These are phyloP conservation scores for Gymnodraco acuticeps DNA, from an alignment of 2,797 vertebrate genomes.

Conservation along the genomic window DNA sequence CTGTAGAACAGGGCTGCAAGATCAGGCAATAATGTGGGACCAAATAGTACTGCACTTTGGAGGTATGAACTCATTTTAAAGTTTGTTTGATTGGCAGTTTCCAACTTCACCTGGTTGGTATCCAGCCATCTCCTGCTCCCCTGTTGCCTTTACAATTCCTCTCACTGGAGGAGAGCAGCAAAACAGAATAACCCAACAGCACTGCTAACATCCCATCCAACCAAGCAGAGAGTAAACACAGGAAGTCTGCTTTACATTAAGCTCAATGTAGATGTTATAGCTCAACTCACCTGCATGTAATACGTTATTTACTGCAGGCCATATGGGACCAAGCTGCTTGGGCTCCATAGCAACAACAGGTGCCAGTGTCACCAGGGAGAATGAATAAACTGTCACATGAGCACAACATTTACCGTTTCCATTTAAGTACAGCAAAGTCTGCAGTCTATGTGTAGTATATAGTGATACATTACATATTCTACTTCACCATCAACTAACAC, in stretches of 20 bases:
- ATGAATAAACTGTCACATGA: conserved; percentile 4
- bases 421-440: conserved; percentile 1
- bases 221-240: conserved; percentile 8
- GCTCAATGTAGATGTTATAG: conserved; percentile 20
- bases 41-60: neutral
- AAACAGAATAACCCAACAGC: conserved; percentile 7
- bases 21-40: neutral
- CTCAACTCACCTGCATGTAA: conserved; percentile 32
- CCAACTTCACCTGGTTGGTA: conserved; percentile 3
- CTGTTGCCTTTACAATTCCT: conserved; percentile 7
- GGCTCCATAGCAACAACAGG: conserved; percentile 60
- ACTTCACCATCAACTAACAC: too few relatives aligned
- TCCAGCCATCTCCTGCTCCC: conserved; percentile 14
- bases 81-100: neutral
- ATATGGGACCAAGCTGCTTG: conserved; percentile 32
- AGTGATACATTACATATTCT: neutral
- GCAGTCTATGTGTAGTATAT: neutral
- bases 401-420: conserved; percentile 1
- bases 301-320: conserved; percentile 50
- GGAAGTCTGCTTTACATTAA: conserved; percentile 25
- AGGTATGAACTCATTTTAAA: neutral
- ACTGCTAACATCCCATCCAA: neutral
- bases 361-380: conserved; percentile 39
- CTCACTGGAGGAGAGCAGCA: conserved; percentile 16
- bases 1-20: neutral